phyloP scores from a whole-genome alignment of 2,888 invertebrate genomes.

The Thalpophila matura region DNA sequence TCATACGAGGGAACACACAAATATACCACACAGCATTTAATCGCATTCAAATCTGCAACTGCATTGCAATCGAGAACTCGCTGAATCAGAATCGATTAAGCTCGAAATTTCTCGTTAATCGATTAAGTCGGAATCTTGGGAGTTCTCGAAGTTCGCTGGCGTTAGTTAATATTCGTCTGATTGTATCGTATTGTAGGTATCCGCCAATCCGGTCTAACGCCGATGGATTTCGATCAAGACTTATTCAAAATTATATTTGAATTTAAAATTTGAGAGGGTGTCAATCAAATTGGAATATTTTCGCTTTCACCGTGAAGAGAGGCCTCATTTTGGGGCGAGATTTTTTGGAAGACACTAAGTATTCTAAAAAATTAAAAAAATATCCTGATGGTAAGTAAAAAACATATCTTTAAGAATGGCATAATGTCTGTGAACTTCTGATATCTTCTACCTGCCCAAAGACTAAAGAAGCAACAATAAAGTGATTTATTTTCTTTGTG shows the following conservation, averaged over 20 bases:
- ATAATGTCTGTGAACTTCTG: too few relatives aligned
- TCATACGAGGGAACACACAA: constrained; percentile 50
- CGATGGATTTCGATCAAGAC: constrained; percentile 39
- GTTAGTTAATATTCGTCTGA: constrained; percentile 68
- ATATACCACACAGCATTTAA: constrained; percentile 60
- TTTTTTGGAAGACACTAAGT: not conserved
- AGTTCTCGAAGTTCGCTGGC: constrained; percentile 50
- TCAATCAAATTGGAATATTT: constrained; percentile 7
- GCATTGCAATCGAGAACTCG: constrained; percentile 75
- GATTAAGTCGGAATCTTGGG: constrained; percentile 67
- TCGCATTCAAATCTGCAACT: constrained; percentile 73
- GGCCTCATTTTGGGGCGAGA: not conserved
- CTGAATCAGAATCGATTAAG: constrained; percentile 83
- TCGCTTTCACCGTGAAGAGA: not conserved
- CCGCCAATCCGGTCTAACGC: constrained; percentile 30
- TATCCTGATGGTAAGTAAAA: too few relatives aligned
- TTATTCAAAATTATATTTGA: constrained; percentile 16
- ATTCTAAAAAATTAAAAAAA: too few relatives aligned
- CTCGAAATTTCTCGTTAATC: constrained; percentile 78
- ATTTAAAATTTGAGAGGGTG: constrained; percentile 9
- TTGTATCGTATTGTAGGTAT: constrained; percentile 69
- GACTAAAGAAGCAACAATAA: too few relatives aligned
- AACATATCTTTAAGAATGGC: too few relatives aligned
- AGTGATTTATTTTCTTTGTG: too few relatives aligned
- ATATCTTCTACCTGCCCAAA: too few relatives aligned